Evolutionary conservation across 2,888 invertebrate genomes (phyloP).

Genomic region (Nomada lathburiana): DNA sequence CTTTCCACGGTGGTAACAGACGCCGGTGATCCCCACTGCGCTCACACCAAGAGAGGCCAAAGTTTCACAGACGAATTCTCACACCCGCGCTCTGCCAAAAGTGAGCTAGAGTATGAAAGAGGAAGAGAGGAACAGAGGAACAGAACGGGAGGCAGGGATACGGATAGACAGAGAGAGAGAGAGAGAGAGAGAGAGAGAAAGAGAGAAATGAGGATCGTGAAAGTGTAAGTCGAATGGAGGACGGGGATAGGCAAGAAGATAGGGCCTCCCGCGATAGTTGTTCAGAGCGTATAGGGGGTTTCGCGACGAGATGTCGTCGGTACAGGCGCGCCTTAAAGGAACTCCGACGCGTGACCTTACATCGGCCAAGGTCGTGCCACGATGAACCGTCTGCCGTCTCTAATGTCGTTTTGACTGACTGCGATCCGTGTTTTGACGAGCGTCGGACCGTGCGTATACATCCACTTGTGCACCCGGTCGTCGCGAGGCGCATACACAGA

Average conservation of each 20-base stretch:
- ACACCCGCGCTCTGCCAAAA: constrained; percentile 61
- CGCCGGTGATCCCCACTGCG: constrained; percentile 47
- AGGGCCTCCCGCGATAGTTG: constrained; percentile 30
- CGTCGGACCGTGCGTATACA: constrained; percentile 29
- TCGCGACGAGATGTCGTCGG: constrained; percentile 55
- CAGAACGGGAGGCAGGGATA: constrained; percentile 48
- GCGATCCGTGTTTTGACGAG: constrained; percentile 71
- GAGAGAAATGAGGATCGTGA: constrained; percentile 20
- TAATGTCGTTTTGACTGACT: constrained; percentile 73
- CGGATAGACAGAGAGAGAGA: constrained; percentile 36
- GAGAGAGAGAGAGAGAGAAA: constrained; percentile 30
- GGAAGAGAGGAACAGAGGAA: constrained; percentile 41
- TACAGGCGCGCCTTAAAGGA: constrained; percentile 66
- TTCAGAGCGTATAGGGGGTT: constrained; percentile 32
- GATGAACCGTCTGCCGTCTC: constrained; percentile 74
- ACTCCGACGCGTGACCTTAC: constrained; percentile 66
- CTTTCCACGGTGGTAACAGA: constrained; percentile 51
- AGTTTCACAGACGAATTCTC: constrained; percentile 69
- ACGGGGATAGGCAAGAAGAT: constrained; percentile 38
- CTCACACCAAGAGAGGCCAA: constrained; percentile 37
- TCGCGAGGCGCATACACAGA: neutral
- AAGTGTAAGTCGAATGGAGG: constrained; percentile 1
- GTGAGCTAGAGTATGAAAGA: constrained; percentile 40
- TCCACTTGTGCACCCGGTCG: constrained; percentile 13
- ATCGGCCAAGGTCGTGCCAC: constrained; percentile 76